Base-by-base conservation (phyloP, 2,113 vertebrate species). In the Epinephelus cyanopodus region DNA sequence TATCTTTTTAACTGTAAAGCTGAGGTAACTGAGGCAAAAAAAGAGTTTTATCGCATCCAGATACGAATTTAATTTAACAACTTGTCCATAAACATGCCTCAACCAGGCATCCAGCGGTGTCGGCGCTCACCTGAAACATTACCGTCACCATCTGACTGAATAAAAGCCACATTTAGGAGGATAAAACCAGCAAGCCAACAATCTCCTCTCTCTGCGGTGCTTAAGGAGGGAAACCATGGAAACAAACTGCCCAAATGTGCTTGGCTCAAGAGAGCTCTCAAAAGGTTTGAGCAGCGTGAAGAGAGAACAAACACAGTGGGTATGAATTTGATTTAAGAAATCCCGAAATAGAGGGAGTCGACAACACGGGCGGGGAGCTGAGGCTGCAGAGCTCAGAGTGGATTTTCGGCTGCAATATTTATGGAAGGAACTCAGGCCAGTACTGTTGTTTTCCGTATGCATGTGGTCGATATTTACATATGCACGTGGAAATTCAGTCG, bases 141-240 rank as follows among this genome's bases (percentile, higher is more conserved):
- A 60, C 50, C 3, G 64, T 50, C 65, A 48, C 62, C 62, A 17
- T 67, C 53, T 80, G 18, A 54, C 53, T 47, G 23, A 73, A 54
- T 70, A 50, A 77, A 63, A 53, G 39, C 52, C 25, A 21, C 39
- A 33, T 72, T 89, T 47, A 73, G 58, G 68, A 67, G 70, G 54
- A 73, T 54, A 48, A 81, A 77, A 69, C 50, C 61, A 39, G 25
- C 0, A 15, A 48, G 68, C 2, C 27, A 14, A 29, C 50, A 37
- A 47, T 42, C 14, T 58, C 21, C 54, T 63, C 29, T 23, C 70
- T 81, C 62, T 5, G 45, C 3, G 4, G 62, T n/a, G 10, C 68
- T 85, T 27, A 12, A 88, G 27, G 45, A 81, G 61, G 42, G 72
- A 81, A 84, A 84, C 84, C 86, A 91, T 89, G 82, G 86, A 87